These are phyloP conservation scores for Holcopasites calliopsidis DNA, from an alignment of 1,140 invertebrate genomes.

Conservation along the genomic window DNA sequence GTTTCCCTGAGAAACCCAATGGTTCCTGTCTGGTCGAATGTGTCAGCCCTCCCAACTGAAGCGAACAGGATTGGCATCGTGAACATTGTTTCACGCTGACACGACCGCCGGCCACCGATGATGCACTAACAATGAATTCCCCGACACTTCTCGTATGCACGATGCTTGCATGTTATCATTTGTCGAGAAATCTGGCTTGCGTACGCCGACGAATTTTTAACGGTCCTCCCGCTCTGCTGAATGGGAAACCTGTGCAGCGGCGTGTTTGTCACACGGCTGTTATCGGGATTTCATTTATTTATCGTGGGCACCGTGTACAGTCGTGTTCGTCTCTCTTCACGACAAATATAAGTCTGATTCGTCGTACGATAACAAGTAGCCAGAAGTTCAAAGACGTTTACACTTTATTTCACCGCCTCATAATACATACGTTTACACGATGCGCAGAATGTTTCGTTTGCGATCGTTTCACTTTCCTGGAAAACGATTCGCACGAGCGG, in stretches of 20 bases:
- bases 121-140: not conserved
- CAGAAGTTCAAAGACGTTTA: not conserved
- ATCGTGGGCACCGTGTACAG: not conserved
- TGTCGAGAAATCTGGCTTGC: not conserved
- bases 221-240: not conserved
- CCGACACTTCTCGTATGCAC: not conserved
- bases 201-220: conserved; percentile 9
- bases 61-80: too few relatives aligned
- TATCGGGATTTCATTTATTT: conserved; percentile 5
- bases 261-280: not conserved
- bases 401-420: not conserved
- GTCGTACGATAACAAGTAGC: not conserved
- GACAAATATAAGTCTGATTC: conserved; percentile 1
- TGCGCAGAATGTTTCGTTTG: conserved; percentile 10
- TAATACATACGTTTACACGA: conserved; percentile 6
- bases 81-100: conserved; percentile 36
- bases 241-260: not conserved
- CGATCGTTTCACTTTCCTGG: conserved; percentile 14
- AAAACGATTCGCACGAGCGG: conserved; percentile 15
- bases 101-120: not conserved
- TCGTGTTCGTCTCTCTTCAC: not conserved
- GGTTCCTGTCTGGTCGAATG: conserved; percentile 18
- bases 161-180: not conserved
- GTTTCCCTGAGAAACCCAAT: conserved; percentile 15
- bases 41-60: conserved; percentile 13